These are phyloP conservation scores for Thymallus thymallus DNA, from an alignment of 2,113 vertebrate genomes.

Conservation along the genomic window DNA sequence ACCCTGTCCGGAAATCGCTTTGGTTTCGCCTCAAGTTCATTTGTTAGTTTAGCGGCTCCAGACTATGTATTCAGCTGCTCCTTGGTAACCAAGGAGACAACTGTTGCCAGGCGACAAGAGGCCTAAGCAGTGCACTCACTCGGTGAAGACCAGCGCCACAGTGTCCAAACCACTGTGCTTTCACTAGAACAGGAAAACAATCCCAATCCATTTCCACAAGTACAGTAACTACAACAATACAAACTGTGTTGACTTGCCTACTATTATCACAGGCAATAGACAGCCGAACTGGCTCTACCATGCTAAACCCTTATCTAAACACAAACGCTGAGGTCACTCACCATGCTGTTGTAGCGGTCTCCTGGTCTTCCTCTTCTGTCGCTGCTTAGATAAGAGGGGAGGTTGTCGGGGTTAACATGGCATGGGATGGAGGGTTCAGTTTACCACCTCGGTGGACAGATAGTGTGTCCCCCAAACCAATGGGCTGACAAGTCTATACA, in stretches of 20 bases:
- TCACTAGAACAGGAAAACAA: slow-evolving; percentile 57
- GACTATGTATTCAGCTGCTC: slow-evolving; percentile 68
- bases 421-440: no score
- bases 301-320: no score
- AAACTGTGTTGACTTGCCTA: background rate
- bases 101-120: slow-evolving; percentile 77
- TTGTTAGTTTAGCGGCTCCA: slow-evolving; percentile 53
- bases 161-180: slow-evolving; percentile 48
- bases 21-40: slow-evolving; percentile 63
- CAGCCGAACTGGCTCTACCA: no score
- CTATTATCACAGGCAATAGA: background rate
- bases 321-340: slow-evolving; percentile 58
- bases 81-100: slow-evolving; percentile 75
- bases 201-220: slow-evolving; percentile 23
- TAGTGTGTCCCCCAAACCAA: background rate
- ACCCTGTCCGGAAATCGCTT: slow-evolving; percentile 37
- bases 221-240: slow-evolving; percentile 1
- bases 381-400: slow-evolving; percentile 50
- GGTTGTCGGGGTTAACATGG: background rate
- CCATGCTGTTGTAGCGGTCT: slow-evolving; percentile 95
- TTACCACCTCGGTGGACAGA: no score
- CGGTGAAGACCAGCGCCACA: slow-evolving; percentile 40
- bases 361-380: slow-evolving; percentile 88
- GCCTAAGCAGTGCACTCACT: slow-evolving; percentile 62
- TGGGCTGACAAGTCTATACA: background rate